A percentile compares a stretch with the other conserved stretches of the same genome.
Conservation (phyloP, 2,888 invertebrate genomes). For the Trichogramma evanescens region DNA sequence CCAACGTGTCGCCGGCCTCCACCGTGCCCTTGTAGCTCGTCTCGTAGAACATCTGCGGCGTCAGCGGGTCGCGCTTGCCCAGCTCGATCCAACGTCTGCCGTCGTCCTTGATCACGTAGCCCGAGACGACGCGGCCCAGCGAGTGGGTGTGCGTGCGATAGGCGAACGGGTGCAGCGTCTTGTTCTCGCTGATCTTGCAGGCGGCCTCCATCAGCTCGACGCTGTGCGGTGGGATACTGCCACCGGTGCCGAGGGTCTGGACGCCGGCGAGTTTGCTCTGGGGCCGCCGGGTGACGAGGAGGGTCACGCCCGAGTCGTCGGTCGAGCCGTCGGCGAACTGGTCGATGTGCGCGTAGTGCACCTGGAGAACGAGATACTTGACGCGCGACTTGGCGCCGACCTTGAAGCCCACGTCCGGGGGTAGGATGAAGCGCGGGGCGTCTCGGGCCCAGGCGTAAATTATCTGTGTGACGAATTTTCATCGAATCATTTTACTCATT, state of each 20-base stretch:
- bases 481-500: no score
- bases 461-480: constrained; percentile 56
- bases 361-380: constrained; percentile 86
- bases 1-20: constrained; percentile 65
- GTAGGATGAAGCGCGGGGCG: constrained; percentile 74
- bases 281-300: constrained; percentile 70
- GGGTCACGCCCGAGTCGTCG: constrained; percentile 78
- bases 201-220: constrained; percentile 86
- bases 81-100: constrained; percentile 75
- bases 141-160: constrained; percentile 92
- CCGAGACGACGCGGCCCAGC: constrained; percentile 77
- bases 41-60: constrained; percentile 93
- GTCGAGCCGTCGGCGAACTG: constrained; percentile 64
- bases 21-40: constrained; percentile 61
- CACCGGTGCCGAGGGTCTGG: constrained; percentile 80
- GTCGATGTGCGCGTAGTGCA: constrained; percentile 71
- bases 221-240: constrained; percentile 63
- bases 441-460: constrained; percentile 93
- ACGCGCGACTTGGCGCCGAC: constrained; percentile 77
- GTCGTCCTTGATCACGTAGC: constrained; percentile 54
- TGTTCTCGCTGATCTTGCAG: constrained; percentile 72
- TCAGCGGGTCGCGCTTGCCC: constrained; percentile 79
- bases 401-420: constrained; percentile 85
- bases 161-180: constrained; percentile 88
- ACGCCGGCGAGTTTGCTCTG: constrained; percentile 87